Percentiles rank a stretch among this genome's conserved stretches.
Conservation (phyloP, 2,113 vertebrate genomes). For the Penelope pileata region DNA sequence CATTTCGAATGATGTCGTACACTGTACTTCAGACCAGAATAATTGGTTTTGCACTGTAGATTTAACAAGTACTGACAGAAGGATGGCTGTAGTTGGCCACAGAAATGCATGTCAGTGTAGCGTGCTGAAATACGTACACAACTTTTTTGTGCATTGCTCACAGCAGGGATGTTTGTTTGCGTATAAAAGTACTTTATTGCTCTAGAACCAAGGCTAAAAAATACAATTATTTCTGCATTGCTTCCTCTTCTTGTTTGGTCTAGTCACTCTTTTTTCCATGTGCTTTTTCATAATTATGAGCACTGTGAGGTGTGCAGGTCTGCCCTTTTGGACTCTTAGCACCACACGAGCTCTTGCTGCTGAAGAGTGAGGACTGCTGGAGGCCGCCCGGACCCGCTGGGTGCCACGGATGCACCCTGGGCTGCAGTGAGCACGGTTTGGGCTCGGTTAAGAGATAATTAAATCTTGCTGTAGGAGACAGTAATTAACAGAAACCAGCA, state of each 20-base stretch:
- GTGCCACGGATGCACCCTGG: background rate
- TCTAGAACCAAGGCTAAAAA: background rate
- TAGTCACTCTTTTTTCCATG: background rate
- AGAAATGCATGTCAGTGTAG: background rate
- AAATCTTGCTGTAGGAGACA: background rate
- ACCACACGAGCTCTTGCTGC: background rate
- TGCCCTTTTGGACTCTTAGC: background rate
- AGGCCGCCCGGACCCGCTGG: background rate
- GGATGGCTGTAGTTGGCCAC: accelerated
- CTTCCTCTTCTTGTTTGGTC: background rate
- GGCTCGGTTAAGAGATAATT: background rate
- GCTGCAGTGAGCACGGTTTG: background rate
- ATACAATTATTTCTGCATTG: background rate
- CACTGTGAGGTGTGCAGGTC: background rate
- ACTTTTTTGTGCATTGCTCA: background rate
- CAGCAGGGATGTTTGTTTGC: background rate
- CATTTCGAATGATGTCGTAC: accelerated
- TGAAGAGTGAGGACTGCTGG: background rate
- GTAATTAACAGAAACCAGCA: background rate
- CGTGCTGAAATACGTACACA: background rate
- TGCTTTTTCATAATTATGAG: background rate
- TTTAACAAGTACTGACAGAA: background rate
- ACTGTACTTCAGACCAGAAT: background rate
- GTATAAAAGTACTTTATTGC: background rate
- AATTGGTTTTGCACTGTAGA: background rate